phyloP scores from a whole-genome alignment of 2,797 vertebrate genomes.

The Sternarchorhynchus goeldii region DNA sequence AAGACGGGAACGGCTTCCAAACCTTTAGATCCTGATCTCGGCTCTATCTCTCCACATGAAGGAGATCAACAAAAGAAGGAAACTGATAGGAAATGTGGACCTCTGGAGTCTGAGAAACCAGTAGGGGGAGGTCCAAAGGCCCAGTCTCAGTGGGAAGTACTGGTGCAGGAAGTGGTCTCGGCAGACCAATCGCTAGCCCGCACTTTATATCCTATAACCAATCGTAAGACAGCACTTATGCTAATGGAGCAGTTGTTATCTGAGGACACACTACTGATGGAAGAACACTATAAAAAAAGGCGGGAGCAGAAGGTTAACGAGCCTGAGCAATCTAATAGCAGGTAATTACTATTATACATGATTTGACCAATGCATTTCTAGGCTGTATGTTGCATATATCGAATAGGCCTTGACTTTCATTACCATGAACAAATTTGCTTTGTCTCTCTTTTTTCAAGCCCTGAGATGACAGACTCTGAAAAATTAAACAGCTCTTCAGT shows the following conservation, averaged over 20 bases:
- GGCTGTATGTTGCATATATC: background rate
- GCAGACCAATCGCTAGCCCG: conserved; percentile 81
- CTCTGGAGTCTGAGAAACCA: conserved; percentile 48
- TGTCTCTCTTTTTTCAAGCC: conserved; percentile 56
- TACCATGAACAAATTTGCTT: background rate
- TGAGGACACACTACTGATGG: conserved; percentile 79
- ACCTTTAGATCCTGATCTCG: conserved; percentile 41
- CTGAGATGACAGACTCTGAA: conserved; percentile 54
- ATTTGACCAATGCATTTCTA: background rate
- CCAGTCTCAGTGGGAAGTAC: conserved; percentile 72
- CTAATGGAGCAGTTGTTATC: conserved; percentile 92
- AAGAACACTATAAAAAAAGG: conserved; percentile 82
- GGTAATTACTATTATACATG: conserved; percentile 56
- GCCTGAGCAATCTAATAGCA: conserved; percentile 52
- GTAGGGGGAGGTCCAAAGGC: conserved; percentile 39
- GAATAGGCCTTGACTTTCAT: background rate
- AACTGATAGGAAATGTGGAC: conserved; percentile 26
- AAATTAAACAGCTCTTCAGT: conserved; percentile 31
- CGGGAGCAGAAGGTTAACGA: conserved; percentile 63
- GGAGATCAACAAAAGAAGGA: conserved; percentile 43
- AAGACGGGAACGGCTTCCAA: conserved; percentile 24
- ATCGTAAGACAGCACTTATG: conserved; percentile 83
- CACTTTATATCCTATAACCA: conserved; percentile 77
- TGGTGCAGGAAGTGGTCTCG: conserved; percentile 79
- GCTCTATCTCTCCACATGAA: conserved; percentile 52